Evolutionary conservation across 1,140 invertebrate genomes (phyloP).

Genomic region (Drosophila obscura): DNA sequence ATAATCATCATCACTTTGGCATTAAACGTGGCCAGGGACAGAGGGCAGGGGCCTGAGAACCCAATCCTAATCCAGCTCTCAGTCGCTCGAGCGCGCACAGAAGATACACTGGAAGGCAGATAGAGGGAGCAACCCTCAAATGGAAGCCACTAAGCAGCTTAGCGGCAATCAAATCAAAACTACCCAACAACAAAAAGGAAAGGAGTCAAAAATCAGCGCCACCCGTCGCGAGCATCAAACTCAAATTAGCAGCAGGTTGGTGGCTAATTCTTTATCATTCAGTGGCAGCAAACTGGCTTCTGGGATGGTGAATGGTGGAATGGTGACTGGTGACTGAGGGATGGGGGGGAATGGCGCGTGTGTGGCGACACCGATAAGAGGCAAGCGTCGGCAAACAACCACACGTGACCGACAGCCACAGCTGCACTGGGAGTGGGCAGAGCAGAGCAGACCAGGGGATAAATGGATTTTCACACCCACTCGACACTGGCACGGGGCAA

Average conservation of each 20-base stretch:
- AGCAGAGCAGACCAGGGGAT: background rate
- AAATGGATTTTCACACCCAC: slow-evolving; percentile 62
- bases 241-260: slow-evolving; percentile 78
- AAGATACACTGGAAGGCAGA: slow-evolving; percentile 7
- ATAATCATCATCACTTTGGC: slow-evolving; percentile 30
- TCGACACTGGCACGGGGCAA: slow-evolving; percentile 10
- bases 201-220: slow-evolving; percentile 25
- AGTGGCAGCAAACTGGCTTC: slow-evolving; percentile 21
- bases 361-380: slow-evolving; percentile 57
- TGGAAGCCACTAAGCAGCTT: slow-evolving; percentile 60
- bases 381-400: slow-evolving; percentile 47
- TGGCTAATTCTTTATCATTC: slow-evolving; percentile 76
- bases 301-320: background rate
- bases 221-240: slow-evolving; percentile 56
- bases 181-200: slow-evolving; percentile 40
- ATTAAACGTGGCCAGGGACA: slow-evolving; percentile 26
- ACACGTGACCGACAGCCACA: slow-evolving; percentile 53
- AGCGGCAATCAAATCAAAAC: slow-evolving; percentile 64
- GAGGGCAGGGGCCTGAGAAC: slow-evolving; percentile 59
- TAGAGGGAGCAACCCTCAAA: slow-evolving; percentile 24
- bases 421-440: background rate
- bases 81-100: slow-evolving; percentile 13
- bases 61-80: slow-evolving; percentile 61
- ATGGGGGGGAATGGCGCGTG: slow-evolving; percentile 45
- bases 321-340: too few relatives aligned